Evolutionary conservation across 2,888 invertebrate genomes (phyloP), one percentile per base, ranked within the genome.

Genomic region (Phengaris arion): DNA sequence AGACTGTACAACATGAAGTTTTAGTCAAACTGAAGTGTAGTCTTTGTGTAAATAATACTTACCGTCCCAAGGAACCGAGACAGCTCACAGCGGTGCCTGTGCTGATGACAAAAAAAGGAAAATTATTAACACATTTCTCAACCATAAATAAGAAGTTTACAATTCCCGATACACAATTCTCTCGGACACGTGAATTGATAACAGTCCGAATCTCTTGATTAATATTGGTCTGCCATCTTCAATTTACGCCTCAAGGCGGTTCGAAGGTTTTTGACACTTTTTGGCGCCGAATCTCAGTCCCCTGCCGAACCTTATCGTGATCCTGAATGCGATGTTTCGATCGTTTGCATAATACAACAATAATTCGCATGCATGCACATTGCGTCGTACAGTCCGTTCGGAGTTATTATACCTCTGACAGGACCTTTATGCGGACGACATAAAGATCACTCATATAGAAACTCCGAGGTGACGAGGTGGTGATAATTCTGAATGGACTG

Each of bases 241-340:
- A 78, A 80, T 81, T 81, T 78, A 75, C 79, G 80, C 79, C 77
- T 79, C 74, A 78, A 74, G 64, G 75, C 69, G 74, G 15, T 72
- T 74, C 75, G 78, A 74, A 77, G 78, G 75, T 81, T 81, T 83
- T 83, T 82, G 81, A 79, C 80, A 81, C 80, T 82, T 82, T 83
- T 83, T 80, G 83, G 83, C 82, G 81, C 79, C 81, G 76, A 76
- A 74, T 46, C 78, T 77, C 74, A 79, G 75, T 78, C 81, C 81
- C 83, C 82, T 79, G 82, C 78, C 77, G 82, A 74, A 75, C 76
- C 74, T 81, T 81, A 82, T 83, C 82, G 77, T 75, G 79, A 81
- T 80, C 79, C 75, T 72, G 76, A 78, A 76, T 77, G 70, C 76
- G 64, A 78, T 54, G 79, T 81, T 78, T 74, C 76, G 79, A 79